Conservation (phyloP, 1,140 invertebrate species). For the Campodea augens region DNA sequence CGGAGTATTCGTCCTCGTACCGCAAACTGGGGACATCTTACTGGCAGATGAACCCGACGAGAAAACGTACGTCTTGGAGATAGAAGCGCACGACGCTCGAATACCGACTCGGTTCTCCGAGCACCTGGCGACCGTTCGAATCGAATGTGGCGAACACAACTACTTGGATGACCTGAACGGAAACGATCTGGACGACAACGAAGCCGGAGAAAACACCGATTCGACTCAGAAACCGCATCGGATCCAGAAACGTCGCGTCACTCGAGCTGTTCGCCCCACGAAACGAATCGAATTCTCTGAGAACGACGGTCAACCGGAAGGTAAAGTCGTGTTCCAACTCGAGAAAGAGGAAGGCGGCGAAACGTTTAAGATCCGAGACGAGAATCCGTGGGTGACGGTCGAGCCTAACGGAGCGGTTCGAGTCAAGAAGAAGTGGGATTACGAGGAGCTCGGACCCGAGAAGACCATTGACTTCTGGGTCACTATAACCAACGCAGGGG, state of each 20-base stretch:
- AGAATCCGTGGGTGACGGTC: conserved; percentile 84
- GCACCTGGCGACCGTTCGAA: conserved; percentile 46
- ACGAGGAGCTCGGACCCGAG: conserved; percentile 82
- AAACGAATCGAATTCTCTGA: conserved; percentile 83
- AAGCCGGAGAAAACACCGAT: conserved; percentile 18
- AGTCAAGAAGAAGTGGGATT: conserved; percentile 92
- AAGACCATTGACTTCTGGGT: conserved; percentile 95
- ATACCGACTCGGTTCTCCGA: conserved; percentile 43
- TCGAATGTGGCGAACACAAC: conserved; percentile 45
- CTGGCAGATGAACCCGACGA: conserved; percentile 44
- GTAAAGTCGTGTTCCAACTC: conserved; percentile 67
- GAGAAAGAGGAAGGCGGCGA: conserved; percentile 82
- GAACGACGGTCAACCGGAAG: conserved; percentile 69
- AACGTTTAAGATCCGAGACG: conserved; percentile 79
- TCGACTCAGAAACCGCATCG: conserved; percentile 31
- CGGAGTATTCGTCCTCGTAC: conserved; percentile 64
- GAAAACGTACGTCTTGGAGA: conserved; percentile 31
- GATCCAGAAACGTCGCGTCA: conserved; percentile 56
- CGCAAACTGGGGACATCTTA: conserved; percentile 74
- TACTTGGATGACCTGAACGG: conserved; percentile 15
- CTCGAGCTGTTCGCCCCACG: conserved; percentile 68
- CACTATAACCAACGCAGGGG: conserved; percentile 71
- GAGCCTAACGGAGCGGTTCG: conserved; percentile 74
- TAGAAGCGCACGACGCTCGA: conserved; percentile 63
- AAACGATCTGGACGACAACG: conserved; percentile 30